These are phyloP conservation scores for Ashinkailepas kermadecensis DNA, from an alignment of 2,888 invertebrate genomes.

Conservation along the genomic window DNA sequence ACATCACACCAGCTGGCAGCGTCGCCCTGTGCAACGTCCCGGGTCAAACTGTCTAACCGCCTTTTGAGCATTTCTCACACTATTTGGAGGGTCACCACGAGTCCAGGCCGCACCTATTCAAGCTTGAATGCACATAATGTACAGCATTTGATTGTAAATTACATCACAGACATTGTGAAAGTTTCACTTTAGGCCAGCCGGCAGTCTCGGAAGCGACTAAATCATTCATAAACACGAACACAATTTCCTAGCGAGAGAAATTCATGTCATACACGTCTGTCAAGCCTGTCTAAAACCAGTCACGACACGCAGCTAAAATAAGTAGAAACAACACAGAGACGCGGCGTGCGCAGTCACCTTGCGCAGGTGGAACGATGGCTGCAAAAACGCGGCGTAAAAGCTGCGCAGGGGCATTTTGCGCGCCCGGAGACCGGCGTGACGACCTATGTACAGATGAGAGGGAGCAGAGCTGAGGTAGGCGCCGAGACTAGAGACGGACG, in stretches of 20 bases:
- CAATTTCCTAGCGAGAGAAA: not conserved
- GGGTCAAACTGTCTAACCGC: not conserved
- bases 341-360: too few relatives aligned
- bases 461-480: not conserved
- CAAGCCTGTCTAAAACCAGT: not conserved
- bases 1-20: not conserved
- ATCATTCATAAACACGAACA: not conserved
- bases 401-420: not conserved
- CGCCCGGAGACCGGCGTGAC: not conserved
- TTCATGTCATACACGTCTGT: too few relatives aligned
- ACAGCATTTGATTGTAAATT: slow-evolving; percentile 21
- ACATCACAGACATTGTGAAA: slow-evolving; percentile 21
- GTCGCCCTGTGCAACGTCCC: not conserved
- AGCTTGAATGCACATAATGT: slow-evolving; percentile 6
- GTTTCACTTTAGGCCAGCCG: not conserved
- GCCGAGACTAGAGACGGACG: not conserved
- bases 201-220: not conserved
- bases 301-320: not conserved
- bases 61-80: slow-evolving; percentile 14
- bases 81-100: not conserved
- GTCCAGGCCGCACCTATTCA: not conserved
- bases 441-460: slow-evolving; percentile 16
- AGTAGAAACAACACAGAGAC: slow-evolving; percentile 4
- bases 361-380: too few relatives aligned
- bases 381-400: too few relatives aligned